These are phyloP conservation scores for Aspidiotus rigidus DNA, from an alignment of 2,888 invertebrate species.

Conservation along the genomic window DNA sequence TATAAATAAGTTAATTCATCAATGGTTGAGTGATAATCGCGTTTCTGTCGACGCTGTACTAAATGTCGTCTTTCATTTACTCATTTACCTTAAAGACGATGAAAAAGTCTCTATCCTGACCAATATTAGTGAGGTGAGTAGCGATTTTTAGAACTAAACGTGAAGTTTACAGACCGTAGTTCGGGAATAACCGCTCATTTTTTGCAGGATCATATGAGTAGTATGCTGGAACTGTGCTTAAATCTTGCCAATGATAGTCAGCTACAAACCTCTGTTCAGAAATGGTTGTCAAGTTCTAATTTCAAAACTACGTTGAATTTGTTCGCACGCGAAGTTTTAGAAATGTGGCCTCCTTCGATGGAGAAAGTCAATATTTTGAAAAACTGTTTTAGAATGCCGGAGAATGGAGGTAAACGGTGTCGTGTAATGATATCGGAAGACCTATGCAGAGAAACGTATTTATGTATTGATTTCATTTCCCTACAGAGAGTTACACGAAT, in stretches of 20 bases:
- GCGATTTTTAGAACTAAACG: background rate
- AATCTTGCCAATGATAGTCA: conserved; percentile 27
- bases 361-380: conserved; percentile 32
- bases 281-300: conserved; percentile 26
- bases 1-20: conserved; percentile 31
- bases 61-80: conserved; percentile 54
- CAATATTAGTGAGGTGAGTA: conserved; percentile 30
- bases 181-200: background rate
- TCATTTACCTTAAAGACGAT: conserved; percentile 46
- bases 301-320: conserved; percentile 24
- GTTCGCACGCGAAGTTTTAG: conserved; percentile 22
- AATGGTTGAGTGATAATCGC: conserved; percentile 49
- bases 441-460: no score
- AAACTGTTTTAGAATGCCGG: conserved; percentile 18
- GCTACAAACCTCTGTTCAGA: conserved; percentile 22
- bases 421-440: background rate
- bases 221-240: conserved; percentile 29
- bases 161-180: background rate
- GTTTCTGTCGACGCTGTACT: conserved; percentile 50
- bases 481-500: conserved; percentile 27
- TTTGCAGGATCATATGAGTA: conserved; percentile 31
- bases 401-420: conserved; percentile 16
- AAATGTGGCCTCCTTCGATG: conserved; percentile 11
- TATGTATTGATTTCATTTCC: no score
- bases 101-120: conserved; percentile 25